Base-by-base conservation (phyloP, 2,888 invertebrate genomes). In the Dyspetes luteomarginatus region DNA sequence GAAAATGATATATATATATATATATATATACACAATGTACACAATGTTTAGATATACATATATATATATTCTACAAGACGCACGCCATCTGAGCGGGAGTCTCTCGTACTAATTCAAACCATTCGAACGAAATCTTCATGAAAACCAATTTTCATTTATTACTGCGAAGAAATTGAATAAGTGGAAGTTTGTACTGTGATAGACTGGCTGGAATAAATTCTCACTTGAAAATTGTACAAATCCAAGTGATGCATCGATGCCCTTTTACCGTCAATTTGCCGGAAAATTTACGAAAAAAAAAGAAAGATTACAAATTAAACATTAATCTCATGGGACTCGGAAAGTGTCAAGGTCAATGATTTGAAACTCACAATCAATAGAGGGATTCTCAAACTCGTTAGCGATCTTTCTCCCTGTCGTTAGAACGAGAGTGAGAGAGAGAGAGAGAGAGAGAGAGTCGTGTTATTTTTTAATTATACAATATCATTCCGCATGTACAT, bases 101-200 rank as follows among this genome's bases (percentile, higher is more conserved):
- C 22, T 52, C 15, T 65, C 17, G 26, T 60, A 36, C 7, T 7
- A n/a, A 3, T 55, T 75, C 26, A 67, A 75, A 36, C 12, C 3
- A 28, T 69, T 28, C 17, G 36, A 58, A 36, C 58, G 60, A 45
- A 60, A 36, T 36, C 43, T 56, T 30, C 52, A 65, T 75, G 43
- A 36, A 7, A 65, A 58, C 12, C 79, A 74, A 79, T 72, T 58
- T 69, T 17, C 36, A 41, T 68, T 48, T 22, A 65, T 74, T 75
- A 43, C 50, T 12, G n/a, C n/a, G 52, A 48, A 62, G 60, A 62
- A 55, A 76, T 76, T 68, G 69, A 68, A 72, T 65, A 72, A 80
- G 72, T 64, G 72, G 80, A 55, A 30, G 45, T 30, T 36, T 19
- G 4, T 36, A 45, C 26, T n/a, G n/a, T n/a, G 30, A 9, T 41